phyloP scores from a whole-genome alignment of 2,797 vertebrate species.

The Chrysocyon brachyurus region DNA sequence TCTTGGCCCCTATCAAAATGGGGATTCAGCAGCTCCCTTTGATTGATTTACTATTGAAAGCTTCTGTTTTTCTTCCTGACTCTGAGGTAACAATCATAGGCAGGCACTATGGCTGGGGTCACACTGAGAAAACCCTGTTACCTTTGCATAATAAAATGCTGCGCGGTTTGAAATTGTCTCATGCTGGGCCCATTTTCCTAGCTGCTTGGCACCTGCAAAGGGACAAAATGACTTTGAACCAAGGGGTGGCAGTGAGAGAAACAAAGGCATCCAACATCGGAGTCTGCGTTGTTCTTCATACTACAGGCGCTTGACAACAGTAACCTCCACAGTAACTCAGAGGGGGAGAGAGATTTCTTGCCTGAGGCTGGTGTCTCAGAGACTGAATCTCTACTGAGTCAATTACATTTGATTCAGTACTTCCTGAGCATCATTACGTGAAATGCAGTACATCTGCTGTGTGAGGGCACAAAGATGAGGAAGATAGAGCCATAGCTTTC shows the following conservation, averaged over 20 bases:
- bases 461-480: neutral
- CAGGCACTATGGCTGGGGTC: neutral
- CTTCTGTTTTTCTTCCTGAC: neutral
- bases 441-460: neutral
- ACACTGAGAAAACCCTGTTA: neutral
- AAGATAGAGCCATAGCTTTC: neutral
- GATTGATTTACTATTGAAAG: neutral
- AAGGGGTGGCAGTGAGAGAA: neutral
- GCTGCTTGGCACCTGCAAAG: conserved; percentile 28
- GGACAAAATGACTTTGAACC: conserved; percentile 43
- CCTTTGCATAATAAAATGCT: conserved; percentile 26
- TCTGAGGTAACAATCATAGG: neutral
- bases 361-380: neutral
- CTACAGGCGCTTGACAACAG: neutral
- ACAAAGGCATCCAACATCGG: neutral
- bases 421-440: neutral
- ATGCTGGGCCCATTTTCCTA: neutral
- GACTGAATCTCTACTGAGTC: neutral
- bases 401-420: neutral
- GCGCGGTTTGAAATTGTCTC: neutral
- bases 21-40: neutral
- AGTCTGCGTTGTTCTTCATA: neutral
- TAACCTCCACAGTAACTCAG: neutral
- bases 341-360: neutral
- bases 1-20: neutral